phyloP scores from a whole-genome alignment of 2,797 vertebrate genomes.

The Luscinia megarhynchos region DNA sequence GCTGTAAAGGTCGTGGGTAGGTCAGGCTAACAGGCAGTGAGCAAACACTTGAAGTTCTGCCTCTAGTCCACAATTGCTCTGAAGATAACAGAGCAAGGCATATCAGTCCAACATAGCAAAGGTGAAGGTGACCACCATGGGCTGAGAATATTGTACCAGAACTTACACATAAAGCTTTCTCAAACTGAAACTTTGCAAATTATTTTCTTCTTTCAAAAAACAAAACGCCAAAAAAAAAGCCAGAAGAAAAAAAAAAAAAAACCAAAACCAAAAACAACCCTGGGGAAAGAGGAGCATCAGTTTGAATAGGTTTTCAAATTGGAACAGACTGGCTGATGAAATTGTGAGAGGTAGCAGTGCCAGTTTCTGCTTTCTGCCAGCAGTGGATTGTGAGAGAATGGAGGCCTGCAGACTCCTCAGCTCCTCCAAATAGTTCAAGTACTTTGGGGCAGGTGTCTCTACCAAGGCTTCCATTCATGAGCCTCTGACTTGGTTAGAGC shows the following conservation, averaged over 20 bases:
- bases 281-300: not conserved
- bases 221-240: not conserved
- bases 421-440: not conserved
- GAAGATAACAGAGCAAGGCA: not conserved
- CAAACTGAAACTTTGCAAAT: not conserved
- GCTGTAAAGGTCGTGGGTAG: not conserved
- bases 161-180: not conserved
- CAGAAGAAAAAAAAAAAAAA: no score
- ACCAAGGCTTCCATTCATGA: not conserved
- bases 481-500: not conserved
- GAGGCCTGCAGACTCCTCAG: not conserved
- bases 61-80: not conserved
- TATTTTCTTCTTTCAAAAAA: not conserved
- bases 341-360: not conserved
- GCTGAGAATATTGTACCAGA: not conserved
- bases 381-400: not conserved
- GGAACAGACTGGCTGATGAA: not conserved
- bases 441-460: not conserved
- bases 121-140: not conserved
- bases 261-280: not conserved
- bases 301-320: not conserved
- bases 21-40: not conserved
- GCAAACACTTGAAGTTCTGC: not conserved
- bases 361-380: not conserved
- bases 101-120: not conserved